Evolutionary conservation across 92 coral and sea anemone species (phyloP), one percentile per base, ranked within the genome.

Genomic region (Siderastrea siderea): DNA sequence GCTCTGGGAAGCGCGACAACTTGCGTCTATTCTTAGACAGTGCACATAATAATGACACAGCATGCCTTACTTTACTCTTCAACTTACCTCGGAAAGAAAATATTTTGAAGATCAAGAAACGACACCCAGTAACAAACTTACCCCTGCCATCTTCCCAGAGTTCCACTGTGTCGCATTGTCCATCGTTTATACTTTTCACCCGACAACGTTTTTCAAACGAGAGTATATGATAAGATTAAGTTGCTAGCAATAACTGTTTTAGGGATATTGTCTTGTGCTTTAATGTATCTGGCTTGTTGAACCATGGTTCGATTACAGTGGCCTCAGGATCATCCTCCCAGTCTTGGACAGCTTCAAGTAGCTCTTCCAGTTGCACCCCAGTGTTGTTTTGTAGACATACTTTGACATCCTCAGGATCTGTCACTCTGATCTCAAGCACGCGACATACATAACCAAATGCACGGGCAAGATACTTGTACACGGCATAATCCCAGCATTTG

Each of bases 281-380:
- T 7, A 14, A 61, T 38, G 61, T 2, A 4, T 73, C 73, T 61
- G 82, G 84, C 46, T 86, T 92, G 11, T 49, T 83, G 53, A 95
- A 95, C 98, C 98, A 95, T n/a, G 98, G 98, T 13, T 85, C 69
- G 54, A 81, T 93, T 14, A 75, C 54, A 43, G 77, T 63, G 19
- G 96, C 95, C 2, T 49, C 78, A 19, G 88, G 74, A 69, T 95
- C 98, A 6, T 81, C 80, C 59, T 95, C 95, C 98, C 98, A 95
- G 0, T 67, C 86, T 63, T 84, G 87, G 1, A 88, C 88, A 59
- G 84, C 65, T 6, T 84, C 79, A 77, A 92, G 54, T 7, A 95
- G 54, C 52, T 85, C 91, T 45, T 93, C 92, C 44, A 91, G 44
- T 6, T 87, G 83, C 7, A 48, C 7, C 2, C 75, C 93, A 14